These are phyloP conservation scores for Papilio xuthus DNA, from an alignment of 1,140 invertebrate genomes.

Conservation along the genomic window DNA sequence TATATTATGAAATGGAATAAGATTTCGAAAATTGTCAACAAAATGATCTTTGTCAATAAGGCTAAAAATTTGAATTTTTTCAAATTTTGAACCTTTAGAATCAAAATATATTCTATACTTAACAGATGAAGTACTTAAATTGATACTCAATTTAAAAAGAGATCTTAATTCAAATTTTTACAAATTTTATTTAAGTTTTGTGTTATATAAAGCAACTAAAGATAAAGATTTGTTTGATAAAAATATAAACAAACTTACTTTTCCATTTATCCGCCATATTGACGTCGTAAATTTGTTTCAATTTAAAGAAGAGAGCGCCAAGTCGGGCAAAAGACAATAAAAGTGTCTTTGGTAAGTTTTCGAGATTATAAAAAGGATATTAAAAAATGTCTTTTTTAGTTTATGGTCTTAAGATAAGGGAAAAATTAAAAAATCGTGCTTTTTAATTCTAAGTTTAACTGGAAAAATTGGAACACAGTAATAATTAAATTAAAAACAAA, in stretches of 20 bases:
- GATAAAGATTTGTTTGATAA: slow-evolving; percentile 43
- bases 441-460: background rate
- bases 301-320: slow-evolving; percentile 78
- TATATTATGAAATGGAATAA: slow-evolving; percentile 16
- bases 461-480: background rate
- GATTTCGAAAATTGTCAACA: slow-evolving; percentile 34
- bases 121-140: slow-evolving; percentile 35
- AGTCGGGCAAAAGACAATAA: slow-evolving; percentile 51
- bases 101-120: slow-evolving; percentile 38
- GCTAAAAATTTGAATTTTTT: slow-evolving; percentile 79
- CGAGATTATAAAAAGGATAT: background rate
- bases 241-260: slow-evolving; percentile 84
- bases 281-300: slow-evolving; percentile 80
- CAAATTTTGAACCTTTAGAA: slow-evolving; percentile 78
- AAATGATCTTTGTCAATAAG: slow-evolving; percentile 60
- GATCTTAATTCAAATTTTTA: slow-evolving; percentile 43
- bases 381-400: background rate
- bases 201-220: slow-evolving; percentile 19
- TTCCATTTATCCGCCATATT: slow-evolving; percentile 90
- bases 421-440: background rate
- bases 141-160: slow-evolving; percentile 39
- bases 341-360: slow-evolving; percentile 22
- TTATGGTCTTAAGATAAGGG: background rate
- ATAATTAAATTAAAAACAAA: background rate
- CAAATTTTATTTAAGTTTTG: slow-evolving; percentile 43